A percentile compares a stretch with the other conserved stretches of the same genome.
These are phyloP conservation scores for Perca flavescens DNA, from an alignment of 2,113 vertebrate genomes.

Conservation along the genomic window DNA sequence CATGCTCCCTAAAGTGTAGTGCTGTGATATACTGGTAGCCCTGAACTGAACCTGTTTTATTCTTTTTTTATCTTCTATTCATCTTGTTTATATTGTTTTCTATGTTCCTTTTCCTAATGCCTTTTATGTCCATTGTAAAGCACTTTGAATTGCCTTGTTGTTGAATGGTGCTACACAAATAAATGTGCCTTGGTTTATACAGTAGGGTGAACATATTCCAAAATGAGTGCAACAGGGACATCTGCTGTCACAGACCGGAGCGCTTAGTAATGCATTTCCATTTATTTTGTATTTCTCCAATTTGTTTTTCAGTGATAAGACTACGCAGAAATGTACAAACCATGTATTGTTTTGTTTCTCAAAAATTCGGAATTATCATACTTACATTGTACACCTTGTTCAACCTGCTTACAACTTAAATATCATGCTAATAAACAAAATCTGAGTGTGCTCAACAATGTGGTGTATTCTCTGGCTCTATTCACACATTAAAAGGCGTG, in stretches of 20 bases:
- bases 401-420: neutral
- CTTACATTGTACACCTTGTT: neutral
- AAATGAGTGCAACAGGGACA: constrained; percentile 42
- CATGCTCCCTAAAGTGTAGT: neutral
- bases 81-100: neutral
- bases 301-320: neutral
- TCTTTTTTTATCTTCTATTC: neutral
- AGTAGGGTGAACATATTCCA: neutral
- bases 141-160: neutral
- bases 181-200: too few species aligned
- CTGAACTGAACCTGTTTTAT: neutral
- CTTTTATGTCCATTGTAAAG: neutral
- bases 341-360: neutral
- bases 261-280: neutral
- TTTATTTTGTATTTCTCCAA: neutral
- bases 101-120: neutral
- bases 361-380: neutral
- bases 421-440: neutral
- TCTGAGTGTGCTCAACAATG: too few species aligned
- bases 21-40: neutral
- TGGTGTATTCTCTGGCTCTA: too few species aligned
- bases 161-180: neutral
- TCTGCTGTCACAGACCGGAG: constrained; percentile 42
- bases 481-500: too few species aligned
- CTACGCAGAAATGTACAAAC: neutral